Base-by-base conservation (phyloP, 2,888 invertebrate species). In the Lagria hirta region DNA sequence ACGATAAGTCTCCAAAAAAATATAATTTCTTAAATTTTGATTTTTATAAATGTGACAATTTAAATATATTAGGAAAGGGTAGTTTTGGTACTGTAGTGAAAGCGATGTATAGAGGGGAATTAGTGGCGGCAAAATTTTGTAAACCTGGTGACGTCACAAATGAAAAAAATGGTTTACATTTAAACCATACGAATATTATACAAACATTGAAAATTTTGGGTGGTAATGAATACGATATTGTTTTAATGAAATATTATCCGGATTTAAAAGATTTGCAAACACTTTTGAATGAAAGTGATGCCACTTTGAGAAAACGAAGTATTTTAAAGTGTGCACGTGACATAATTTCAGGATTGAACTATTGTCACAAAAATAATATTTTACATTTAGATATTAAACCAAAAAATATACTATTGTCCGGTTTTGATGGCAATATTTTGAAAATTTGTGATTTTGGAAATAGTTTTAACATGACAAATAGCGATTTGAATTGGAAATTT, bases 381-480 rank as follows among this genome's bases (percentile, higher is more conserved):
- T 41, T 70, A 7, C 71, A 71, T 57, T 60, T 71, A 50, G 71
- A 71, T 57, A 34, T 71, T 15, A 71, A 71, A 50, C 71, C 71
- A 8, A 61, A 56, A 28, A 71, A 71, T 51, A 52, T 71, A 37
- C 47, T 71, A 41, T 53, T 70, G 10, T 55, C 57, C n/a, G n/a
- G n/a, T n/a, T n/a, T n/a, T n/a, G 49, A 54, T 14, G 48, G 53
- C 30, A 27, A 40, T 4, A 29, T 52, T 13, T 69, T 69, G 41
- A 71, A 69, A 58, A 52, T 71, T 20, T 70, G 70, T 30, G 71
- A 71, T 62, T 70, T 70, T 58, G 70, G 71, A 30, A 71, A 65
- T 55, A 70, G 68, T 7, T 21, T 56, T 1, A 52, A 42, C 23
- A 23, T 51, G 8, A 29, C 26, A 6, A 49, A 55, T 10, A 12